Percentiles rank a stretch among this genome's conserved stretches.
Evolutionary conservation across 2,113 vertebrate species (phyloP).

Genomic region (Axis porcinus): DNA sequence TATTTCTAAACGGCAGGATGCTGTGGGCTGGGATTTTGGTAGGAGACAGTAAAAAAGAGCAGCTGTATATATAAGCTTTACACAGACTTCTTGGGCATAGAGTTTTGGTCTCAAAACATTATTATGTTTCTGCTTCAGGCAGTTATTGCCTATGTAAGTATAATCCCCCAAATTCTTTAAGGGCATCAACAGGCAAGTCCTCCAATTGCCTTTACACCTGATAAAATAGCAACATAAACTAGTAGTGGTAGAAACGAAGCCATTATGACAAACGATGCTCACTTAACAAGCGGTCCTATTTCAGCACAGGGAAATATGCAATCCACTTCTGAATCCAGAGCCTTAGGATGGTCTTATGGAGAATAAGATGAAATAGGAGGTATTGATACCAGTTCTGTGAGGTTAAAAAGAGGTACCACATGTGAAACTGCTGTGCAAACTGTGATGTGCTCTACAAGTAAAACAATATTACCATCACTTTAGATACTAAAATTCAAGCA

Average conservation of each 20-base stretch:
- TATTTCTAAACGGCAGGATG: background rate
- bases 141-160: background rate
- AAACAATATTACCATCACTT: background rate
- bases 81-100: background rate
- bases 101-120: background rate
- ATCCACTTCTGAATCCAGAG: background rate
- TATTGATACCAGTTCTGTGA: background rate
- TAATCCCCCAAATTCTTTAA: conserved; percentile 1
- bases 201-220: background rate
- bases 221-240: background rate
- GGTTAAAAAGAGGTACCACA: background rate
- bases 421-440: background rate
- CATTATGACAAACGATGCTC: background rate
- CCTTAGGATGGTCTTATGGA: background rate
- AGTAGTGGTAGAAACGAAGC: background rate
- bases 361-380: background rate
- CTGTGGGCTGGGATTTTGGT: background rate
- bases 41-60: background rate
- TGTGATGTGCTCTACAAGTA: background rate
- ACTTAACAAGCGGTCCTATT: background rate
- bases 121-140: conserved; percentile 6
- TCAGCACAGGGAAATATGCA: background rate
- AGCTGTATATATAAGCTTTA: background rate
- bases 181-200: background rate
- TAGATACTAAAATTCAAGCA: background rate